Conservation (phyloP, 2,888 invertebrate species). For the Selenia dentaria region DNA sequence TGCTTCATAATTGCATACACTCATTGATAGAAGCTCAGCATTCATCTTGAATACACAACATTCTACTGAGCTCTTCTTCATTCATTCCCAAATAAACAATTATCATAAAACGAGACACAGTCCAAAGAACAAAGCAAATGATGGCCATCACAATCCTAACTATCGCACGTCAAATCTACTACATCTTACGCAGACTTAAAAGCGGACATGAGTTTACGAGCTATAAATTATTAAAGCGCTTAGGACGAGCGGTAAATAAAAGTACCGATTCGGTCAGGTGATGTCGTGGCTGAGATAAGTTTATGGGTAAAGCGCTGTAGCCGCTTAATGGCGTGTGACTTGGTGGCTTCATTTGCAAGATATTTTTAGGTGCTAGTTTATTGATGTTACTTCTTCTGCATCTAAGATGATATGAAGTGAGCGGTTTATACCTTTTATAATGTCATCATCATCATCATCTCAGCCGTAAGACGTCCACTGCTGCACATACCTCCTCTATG, state of each 20-base stretch:
- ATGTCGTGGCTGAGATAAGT: conserved; percentile 42
- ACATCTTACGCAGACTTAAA: conserved; percentile 54
- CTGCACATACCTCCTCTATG: too few relatives aligned
- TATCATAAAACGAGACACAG: neutral
- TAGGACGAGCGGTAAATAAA: conserved; percentile 39
- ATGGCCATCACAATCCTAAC: conserved; percentile 25
- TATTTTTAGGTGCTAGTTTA: conserved; percentile 12
- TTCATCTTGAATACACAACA: too few relatives aligned
- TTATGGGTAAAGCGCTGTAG: conserved; percentile 35
- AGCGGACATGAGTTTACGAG: conserved; percentile 67
- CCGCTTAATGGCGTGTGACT: conserved; percentile 29
- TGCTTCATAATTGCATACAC: too few relatives aligned
- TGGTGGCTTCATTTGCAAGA: conserved; percentile 32
- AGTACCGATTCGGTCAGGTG: conserved; percentile 52
- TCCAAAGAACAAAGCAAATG: neutral
- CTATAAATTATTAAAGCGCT: conserved; percentile 63
- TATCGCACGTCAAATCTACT: conserved; percentile 36
- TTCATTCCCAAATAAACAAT: neutral
- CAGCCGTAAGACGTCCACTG: too few relatives aligned
- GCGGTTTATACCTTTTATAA: too few relatives aligned
- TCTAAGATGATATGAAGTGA: too few relatives aligned
- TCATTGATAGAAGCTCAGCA: too few relatives aligned
- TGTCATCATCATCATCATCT: too few relatives aligned
- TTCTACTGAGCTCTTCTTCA: too few relatives aligned
- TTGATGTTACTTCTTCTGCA: neutral